Evolutionary conservation across 2,113 vertebrate genomes (phyloP), one percentile per base, ranked within the genome.

Genomic region (Probosciger aterrimus): DNA sequence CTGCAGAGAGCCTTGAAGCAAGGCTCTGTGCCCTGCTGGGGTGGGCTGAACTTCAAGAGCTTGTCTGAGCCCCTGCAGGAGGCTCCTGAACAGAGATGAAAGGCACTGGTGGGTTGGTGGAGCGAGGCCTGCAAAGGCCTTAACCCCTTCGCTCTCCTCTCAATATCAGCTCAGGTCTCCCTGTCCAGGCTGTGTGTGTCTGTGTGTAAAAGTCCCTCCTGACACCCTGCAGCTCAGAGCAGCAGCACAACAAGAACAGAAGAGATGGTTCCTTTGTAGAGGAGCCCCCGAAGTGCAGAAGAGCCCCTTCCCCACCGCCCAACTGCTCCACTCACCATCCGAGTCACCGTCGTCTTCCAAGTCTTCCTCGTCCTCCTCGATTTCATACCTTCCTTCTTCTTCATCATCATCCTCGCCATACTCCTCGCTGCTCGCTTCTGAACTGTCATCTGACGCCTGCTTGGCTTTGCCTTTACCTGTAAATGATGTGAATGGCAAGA

Each of bases 241-340:
- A 41, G 73, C 60, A 28, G 70, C 44, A 23, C 35, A 25, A 23
- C 35, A 25, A 30, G 39, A 10, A 11, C 17, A 50, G 41, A 35
- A 27, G 37, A 49, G 68, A 33, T 0, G 0, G 31, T 22, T 57
- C 64, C 68, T 55, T 33, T 27, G 44, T 4, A 69, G 44, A 11
- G 41, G 18, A 85, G 70, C 33, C 24, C 53, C 22, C 49, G 10
- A 41, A 28, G 22, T 2, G 49, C 65, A 84, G 59, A 1, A 2
- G n/a, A 11, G 24, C 15, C 75, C 82, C 55, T 24, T 43, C n/a
- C 62, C 87, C 55, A 49, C 18, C 13, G 49, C 92, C 64, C 64
- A 63, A 3, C 19, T 4, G 44, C 50, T 23, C 24, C 39, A 50
- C 97, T 98, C 62, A 98, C 98, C 98, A 1, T 97, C 97, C 0